Base-by-base conservation (phyloP, 2,888 invertebrate species). In the Stenodera caucasica region DNA sequence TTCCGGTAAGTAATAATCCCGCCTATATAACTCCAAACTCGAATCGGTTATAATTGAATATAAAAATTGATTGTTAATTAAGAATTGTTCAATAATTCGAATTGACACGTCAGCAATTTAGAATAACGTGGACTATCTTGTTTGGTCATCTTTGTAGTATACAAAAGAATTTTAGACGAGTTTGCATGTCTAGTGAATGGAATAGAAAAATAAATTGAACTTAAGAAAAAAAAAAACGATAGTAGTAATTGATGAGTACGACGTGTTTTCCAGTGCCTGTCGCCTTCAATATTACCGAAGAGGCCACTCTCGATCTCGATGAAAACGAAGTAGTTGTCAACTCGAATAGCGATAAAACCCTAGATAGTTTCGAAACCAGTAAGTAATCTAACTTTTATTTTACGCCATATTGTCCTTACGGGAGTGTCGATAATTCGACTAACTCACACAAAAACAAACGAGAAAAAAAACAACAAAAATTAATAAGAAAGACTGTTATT, bases 281-380 rank as follows among this genome's bases (percentile, higher is more conserved):
- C 63, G 75, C 77, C 63, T 78, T 81, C 70, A 85, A 85, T 76
- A 76, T 81, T 63, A 84, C 84, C 51, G 83, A 83, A 68, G 84
- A 84, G 70, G 80, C 80, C 53, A 78, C 79, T 64, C 77, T 81
- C 58, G 81, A 81, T 71, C 76, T 80, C 62, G 80, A 80, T 67
- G 82, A 83, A 68, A 82, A 83, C 66, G 83, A 84, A 71, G 78
- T 83, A 61, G 78, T 84, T 65, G 80, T 83, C 72, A 83, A 82
- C 74, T 82, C 84, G 58, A 81, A 81, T 67, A 81, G 82, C 69
- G 84, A 85, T 75, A 82, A 82, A 67, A 75, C 77, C 54, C 76
- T 78, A 74, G 81, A 82, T 66, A 81, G 83, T 67, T 84, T 84
- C 72, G 84, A 85, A 80, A 85, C 85, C 70, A 85, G 85, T 86